These are phyloP conservation scores for Galerucella calmariensis DNA, from an alignment of 2,888 invertebrate species.

Conservation along the genomic window DNA sequence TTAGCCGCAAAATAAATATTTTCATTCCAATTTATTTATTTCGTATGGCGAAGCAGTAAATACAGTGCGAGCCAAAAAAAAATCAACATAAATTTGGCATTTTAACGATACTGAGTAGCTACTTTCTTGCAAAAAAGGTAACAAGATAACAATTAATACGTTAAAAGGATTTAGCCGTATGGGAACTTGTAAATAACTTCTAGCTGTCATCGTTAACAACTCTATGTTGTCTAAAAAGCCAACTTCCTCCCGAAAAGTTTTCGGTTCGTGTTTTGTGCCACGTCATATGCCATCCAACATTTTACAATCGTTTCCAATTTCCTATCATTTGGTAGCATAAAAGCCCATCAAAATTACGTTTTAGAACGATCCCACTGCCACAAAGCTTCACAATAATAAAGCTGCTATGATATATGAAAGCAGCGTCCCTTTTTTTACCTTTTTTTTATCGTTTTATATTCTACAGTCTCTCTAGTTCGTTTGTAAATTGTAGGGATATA, in stretches of 20 bases:
- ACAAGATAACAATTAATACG: background rate
- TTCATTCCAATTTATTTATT: background rate
- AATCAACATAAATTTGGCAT: too few relatives aligned
- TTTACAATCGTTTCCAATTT: constrained; percentile 43
- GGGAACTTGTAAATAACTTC: background rate
- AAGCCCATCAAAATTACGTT: constrained; percentile 42
- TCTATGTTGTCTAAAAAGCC: constrained; percentile 27
- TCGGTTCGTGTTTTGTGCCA: constrained; percentile 12
- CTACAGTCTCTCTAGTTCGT: constrained; percentile 6
- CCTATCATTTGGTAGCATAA: constrained; percentile 43
- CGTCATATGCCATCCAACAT: constrained; percentile 39
- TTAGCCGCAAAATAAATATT: constrained; percentile 2
- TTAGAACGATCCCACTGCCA: constrained; percentile 36
- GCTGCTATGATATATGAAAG: constrained; percentile 38
- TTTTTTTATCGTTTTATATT: constrained; percentile 8
- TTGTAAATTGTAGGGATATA: constrained; percentile 4
- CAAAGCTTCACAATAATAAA: constrained; percentile 38
- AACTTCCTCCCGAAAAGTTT: constrained; percentile 17
- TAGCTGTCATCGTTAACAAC: constrained; percentile 20
- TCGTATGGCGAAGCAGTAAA: background rate
- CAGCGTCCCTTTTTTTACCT: constrained; percentile 9
- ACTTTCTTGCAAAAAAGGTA: too few relatives aligned
- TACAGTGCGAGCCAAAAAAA: background rate
- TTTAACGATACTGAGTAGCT: too few relatives aligned
- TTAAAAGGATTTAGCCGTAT: background rate